phyloP scores from a whole-genome alignment of 2,888 invertebrate species.

The Ectobius pallidus region DNA sequence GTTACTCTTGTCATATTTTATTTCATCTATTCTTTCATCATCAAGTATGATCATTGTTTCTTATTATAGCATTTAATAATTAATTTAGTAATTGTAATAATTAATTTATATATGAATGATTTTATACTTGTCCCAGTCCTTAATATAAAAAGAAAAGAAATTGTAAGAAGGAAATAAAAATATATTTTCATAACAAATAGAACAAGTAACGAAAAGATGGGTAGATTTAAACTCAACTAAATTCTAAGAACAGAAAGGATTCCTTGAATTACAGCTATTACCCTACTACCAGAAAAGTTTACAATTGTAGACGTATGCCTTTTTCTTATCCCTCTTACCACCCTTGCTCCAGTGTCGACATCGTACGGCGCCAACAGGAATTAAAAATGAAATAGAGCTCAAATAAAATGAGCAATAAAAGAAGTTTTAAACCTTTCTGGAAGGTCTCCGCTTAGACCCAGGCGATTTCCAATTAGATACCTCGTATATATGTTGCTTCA shows the following conservation, averaged over 20 bases:
- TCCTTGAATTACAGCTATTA: background rate
- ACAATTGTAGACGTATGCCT: too few species aligned
- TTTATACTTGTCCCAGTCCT: too few species aligned
- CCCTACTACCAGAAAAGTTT: background rate
- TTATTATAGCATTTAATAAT: too few species aligned
- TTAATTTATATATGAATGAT: too few species aligned
- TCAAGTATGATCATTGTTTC: too few species aligned
- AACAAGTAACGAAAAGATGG: too few species aligned
- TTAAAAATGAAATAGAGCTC: constrained; percentile 43
- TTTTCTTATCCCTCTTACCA: background rate
- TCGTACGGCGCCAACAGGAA: constrained; percentile 36
- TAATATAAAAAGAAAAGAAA: too few species aligned
- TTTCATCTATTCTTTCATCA: too few species aligned
- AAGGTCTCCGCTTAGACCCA: background rate
- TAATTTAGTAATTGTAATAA: too few species aligned
- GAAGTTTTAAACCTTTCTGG: constrained; percentile 15
- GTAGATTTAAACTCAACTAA: background rate
- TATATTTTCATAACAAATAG: too few species aligned
- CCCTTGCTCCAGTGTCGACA: constrained; percentile 27
- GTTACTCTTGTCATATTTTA: too few species aligned
- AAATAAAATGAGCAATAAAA: constrained; percentile 43
- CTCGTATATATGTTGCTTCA: constrained; percentile 2
- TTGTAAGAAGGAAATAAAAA: too few species aligned
- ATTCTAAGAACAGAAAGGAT: background rate
- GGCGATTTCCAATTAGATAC: constrained; percentile 38